Base-by-base conservation (phyloP, 2,888 invertebrate species). In the Meandrusa payeni region DNA sequence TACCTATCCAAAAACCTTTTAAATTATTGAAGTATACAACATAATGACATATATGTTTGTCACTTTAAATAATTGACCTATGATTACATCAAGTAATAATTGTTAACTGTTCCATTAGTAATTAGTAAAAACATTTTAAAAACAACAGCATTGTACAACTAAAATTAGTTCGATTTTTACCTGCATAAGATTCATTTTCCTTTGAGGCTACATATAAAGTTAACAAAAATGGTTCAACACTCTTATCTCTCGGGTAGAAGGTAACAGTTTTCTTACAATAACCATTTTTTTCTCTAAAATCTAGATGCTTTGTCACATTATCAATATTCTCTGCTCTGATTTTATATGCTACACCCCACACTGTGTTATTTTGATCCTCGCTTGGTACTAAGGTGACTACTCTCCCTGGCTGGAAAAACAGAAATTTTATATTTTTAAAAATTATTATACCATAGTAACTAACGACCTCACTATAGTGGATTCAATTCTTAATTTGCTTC, bases 291-390 rank as follows among this genome's bases (percentile, higher is more conserved):
- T 99, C 98, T 61, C 98, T 89, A 64, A 91, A 93, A 70, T 98
- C 97, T 53, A 99, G 86, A 69, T 98, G 95, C 37, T 91, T 86
- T 1, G 94, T 89, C 0, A 98, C 97, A 48, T 88, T 72, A 4
- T 90, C 88, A 50, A 90, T 90, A 48, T 97, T 91, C 32, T 91
- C 78, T 0, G 89, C 74, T 3, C 91, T 90, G 60, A 99, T 96
- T 78, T 94, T 92, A 74, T 97, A 98, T 0, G 97, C 97, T 6
- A 97, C 89, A 2, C 98, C 98, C 93, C 96, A 98, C 0, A 98
- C 97, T 60, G 85, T 81, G 44, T 91, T 92, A 74, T 75, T 64
- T 9, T 65, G 54, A 59, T 93, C 85, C 1, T 83, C 61, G 2
- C 91, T 90, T 13, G 92, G 90, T 48, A 97, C 72, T 31, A 97